These are phyloP conservation scores for Thunnus albacares DNA, from an alignment of 2,797 vertebrate genomes.

Conservation along the genomic window DNA sequence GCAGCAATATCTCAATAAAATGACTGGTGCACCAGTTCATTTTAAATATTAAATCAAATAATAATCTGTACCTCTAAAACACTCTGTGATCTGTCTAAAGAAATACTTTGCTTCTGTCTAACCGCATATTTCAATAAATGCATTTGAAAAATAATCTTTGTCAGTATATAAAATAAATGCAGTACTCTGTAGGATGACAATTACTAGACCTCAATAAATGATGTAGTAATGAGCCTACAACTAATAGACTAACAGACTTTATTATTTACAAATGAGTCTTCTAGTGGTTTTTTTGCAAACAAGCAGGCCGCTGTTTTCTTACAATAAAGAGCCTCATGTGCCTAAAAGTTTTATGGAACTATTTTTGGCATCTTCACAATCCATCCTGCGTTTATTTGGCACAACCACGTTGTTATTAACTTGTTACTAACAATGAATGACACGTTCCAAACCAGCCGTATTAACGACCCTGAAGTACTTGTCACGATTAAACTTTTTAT, in stretches of 20 bases:
- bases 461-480: neutral
- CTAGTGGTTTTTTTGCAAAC: too few species aligned
- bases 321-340: too few species aligned
- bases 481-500: neutral
- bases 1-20: neutral
- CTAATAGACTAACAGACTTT: neutral
- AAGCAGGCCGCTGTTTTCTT: neutral
- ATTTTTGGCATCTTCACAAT: neutral
- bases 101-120: too few species aligned
- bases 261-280: neutral
- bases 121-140: accelerated
- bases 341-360: neutral
- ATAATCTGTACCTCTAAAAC: neutral
- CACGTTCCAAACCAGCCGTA: neutral
- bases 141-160: neutral
- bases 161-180: neutral
- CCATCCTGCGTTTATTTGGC: neutral
- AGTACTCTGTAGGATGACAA: too few species aligned
- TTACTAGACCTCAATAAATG: neutral
- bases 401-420: neutral
- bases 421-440: neutral
- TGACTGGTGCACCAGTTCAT: too few species aligned
- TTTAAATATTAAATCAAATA: neutral
- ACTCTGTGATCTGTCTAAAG: too few species aligned
- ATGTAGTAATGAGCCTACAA: too few species aligned